Evolutionary conservation across 2,888 invertebrate genomes (phyloP), one percentile per base, ranked within the genome.

Genomic region (Bugulina stolonifera): DNA sequence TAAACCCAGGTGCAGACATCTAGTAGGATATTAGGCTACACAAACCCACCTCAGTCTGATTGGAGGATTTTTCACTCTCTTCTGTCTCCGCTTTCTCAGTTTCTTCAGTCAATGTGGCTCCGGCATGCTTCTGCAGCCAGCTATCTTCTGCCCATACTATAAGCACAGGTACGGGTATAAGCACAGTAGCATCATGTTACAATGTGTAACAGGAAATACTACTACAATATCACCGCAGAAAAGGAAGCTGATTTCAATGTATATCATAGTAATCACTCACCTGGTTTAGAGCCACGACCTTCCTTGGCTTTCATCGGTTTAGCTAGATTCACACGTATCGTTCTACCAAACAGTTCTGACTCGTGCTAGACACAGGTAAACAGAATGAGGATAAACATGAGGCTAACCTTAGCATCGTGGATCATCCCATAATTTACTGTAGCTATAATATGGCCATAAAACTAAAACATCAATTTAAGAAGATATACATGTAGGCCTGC

Each of bases 41-140:
- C n/a, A n/a, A n/a, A n/a, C n/a, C n/a, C n/a, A 43, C 43, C 43
- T 43, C 10, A 10, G 43, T 43, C 43, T 43, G 43, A 43, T 43
- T 43, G 43, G 32, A 29, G 2, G 25, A 27, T 27, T 77, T 73
- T 73, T 81, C 77, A 75, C n/a, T 52, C 29, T 29, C 71, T 34
- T 73, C 76, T 23, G 75, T 77, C 5, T 73, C 75, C 10, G 75
- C 75, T 5, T 74, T 75, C 3, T 74, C 72, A 34, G 76, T 75
- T 23, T 23, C 52, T 52, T 70, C 69, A 2, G 76, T 74, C 90
- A 87, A 75, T 0, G 94, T 94, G 81, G 93, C 93, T 0, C 96
- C 96, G 0, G 96, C 95, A 87, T 98, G 96, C 81, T 94, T 92
- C 82, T 94, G 94, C n/a, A 99, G 85, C 99, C 99, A 99, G 71